Conservation (phyloP, 2,113 vertebrate genomes). For the Gymnocephalus cernua region DNA sequence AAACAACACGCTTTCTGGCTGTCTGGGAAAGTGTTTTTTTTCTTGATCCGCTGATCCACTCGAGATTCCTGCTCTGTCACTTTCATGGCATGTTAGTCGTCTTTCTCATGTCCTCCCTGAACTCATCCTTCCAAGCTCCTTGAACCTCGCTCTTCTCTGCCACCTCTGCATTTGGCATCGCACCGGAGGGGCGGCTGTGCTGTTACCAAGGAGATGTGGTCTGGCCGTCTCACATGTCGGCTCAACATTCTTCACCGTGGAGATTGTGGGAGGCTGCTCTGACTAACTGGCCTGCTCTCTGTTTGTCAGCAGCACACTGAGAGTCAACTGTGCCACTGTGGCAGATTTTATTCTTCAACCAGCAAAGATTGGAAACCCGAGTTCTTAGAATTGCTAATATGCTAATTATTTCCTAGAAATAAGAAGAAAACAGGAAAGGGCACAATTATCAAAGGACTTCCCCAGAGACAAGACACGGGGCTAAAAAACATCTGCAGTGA, state of each 20-base stretch:
- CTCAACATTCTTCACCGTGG: constrained; percentile 56
- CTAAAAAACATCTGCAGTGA: constrained; percentile 25
- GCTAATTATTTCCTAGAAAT: constrained; percentile 63
- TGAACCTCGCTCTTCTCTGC: constrained; percentile 15
- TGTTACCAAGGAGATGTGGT: constrained; percentile 62
- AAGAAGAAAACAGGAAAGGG: constrained; percentile 73
- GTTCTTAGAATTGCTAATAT: constrained; percentile 48
- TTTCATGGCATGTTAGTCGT: constrained; percentile 24
- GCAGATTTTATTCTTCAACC: constrained; percentile 29
- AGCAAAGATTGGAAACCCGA: constrained; percentile 4
- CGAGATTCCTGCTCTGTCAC: constrained; percentile 19
- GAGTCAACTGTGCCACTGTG: constrained; percentile 46
- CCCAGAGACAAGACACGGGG: constrained; percentile 8
- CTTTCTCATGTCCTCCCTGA: constrained; percentile 36
- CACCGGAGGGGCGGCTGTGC: constrained; percentile 3
- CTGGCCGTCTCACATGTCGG: constrained; percentile 32
- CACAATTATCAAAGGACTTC: constrained; percentile 58
- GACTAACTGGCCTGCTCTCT: constrained; percentile 40
- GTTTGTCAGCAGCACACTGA: constrained; percentile 41
- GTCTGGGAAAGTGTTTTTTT: constrained; percentile 5
- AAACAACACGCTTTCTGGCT: constrained; percentile 30
- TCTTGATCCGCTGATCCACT: constrained; percentile 20
- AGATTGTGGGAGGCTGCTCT: constrained; percentile 51
- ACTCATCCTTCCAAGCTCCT: constrained; percentile 17
- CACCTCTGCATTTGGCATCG: constrained; percentile 36